phyloP scores from a whole-genome alignment of 2,888 invertebrate genomes.

The Lycaena phlaeas region DNA sequence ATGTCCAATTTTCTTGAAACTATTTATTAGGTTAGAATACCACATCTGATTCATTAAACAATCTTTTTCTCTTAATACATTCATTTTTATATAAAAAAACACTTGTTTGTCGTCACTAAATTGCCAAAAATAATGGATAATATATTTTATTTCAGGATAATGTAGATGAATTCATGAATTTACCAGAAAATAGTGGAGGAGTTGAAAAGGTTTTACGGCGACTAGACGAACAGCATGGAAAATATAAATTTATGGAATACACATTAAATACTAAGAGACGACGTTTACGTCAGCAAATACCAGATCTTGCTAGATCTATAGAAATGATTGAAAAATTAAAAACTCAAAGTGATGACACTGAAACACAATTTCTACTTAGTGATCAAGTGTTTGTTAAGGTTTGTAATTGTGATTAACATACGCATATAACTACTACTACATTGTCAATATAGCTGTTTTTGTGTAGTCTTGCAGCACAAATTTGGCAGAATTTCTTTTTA shows the following conservation, averaged over 20 bases:
- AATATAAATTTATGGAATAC: constrained; percentile 98
- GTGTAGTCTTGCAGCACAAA: too few species aligned
- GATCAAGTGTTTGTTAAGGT: constrained; percentile 89
- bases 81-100: background rate
- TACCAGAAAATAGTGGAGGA: constrained; percentile 84
- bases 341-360: constrained; percentile 83
- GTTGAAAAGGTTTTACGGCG: constrained; percentile 89
- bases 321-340: constrained; percentile 93
- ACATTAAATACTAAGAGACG: constrained; percentile 90
- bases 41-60: constrained; percentile 12
- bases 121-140: background rate
- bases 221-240: constrained; percentile 94
- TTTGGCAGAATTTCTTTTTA: too few species aligned
- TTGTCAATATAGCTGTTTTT: too few species aligned
- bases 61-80: background rate
- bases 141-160: constrained; percentile 76
- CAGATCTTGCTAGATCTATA: constrained; percentile 92
- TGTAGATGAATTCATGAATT: constrained; percentile 93
- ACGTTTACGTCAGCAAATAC: constrained; percentile 91
- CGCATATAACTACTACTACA: too few species aligned
- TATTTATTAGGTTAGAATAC: constrained; percentile 15
- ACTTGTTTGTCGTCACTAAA: too few species aligned
- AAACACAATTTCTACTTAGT: constrained; percentile 92
- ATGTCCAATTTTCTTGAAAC: too few species aligned
- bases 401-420: constrained; percentile 12